Percentiles rank a stretch among this genome's conserved stretches.
phyloP scores from a whole-genome alignment of 1,140 invertebrate genomes.

The Drosophila subpulchrella region DNA sequence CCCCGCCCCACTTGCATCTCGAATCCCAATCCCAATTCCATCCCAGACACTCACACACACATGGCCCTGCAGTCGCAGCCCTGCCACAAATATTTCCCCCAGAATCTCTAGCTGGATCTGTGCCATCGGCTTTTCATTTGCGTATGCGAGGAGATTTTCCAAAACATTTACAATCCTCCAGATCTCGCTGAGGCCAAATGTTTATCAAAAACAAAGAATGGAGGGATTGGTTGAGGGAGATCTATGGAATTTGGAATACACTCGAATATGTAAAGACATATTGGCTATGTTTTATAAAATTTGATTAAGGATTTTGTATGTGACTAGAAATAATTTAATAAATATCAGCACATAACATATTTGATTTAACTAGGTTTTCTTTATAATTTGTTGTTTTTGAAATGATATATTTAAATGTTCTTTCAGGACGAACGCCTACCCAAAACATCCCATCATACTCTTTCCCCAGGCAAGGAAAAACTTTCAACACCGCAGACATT shows the following conservation, averaged over 20 bases:
- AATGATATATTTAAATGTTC: background rate
- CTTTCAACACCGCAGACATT: conserved; percentile 59
- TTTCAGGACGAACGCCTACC: background rate
- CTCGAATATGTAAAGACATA: background rate
- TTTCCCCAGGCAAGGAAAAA: conserved; percentile 6
- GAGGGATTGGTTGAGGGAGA: background rate
- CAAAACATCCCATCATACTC: background rate
- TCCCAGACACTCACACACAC: conserved; percentile 39
- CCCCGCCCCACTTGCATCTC: conserved; percentile 20
- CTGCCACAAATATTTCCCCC: conserved; percentile 32
- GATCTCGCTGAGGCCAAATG: conserved; percentile 40
- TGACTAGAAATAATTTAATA: no score
- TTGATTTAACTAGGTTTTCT: no score
- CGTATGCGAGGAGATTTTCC: conserved; percentile 49
- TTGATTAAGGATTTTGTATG: no score
- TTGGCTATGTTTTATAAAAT: no score
- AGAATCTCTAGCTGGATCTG: conserved; percentile 17
- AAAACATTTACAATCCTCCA: conserved; percentile 67
- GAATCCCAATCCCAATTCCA: background rate
- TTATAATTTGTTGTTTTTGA: background rate
- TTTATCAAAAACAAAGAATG: conserved; percentile 42
- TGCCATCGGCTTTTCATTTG: conserved; percentile 53
- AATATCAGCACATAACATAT: no score
- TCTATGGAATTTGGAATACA: background rate
- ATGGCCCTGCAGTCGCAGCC: conserved; percentile 67